These are phyloP conservation scores for Stegastes partitus DNA, from an alignment of 2,113 vertebrate species.

Conservation along the genomic window DNA sequence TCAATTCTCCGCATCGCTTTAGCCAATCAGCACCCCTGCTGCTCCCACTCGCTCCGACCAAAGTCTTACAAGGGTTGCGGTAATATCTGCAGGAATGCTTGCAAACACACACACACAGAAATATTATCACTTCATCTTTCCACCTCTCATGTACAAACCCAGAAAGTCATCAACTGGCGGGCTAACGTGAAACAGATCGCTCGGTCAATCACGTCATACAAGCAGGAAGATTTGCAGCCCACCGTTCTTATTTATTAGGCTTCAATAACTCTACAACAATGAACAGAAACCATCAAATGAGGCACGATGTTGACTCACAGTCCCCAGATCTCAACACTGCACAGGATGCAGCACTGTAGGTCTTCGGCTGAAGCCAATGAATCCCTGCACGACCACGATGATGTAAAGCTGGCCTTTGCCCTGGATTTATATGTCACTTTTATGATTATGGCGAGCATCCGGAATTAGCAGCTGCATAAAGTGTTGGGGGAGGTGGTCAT, in stretches of 20 bases:
- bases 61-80: slow-evolving; percentile 34
- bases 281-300: slow-evolving; percentile 3
- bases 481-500: slow-evolving; percentile 26
- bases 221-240: slow-evolving; percentile 8
- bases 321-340: slow-evolving; percentile 5
- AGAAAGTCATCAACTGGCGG: slow-evolving; percentile 10
- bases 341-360: slow-evolving; percentile 5
- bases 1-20: slow-evolving; percentile 47
- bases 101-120: slow-evolving; percentile 28
- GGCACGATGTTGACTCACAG: slow-evolving; percentile 10
- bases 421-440: slow-evolving; percentile 52
- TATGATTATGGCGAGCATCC: slow-evolving; percentile 49
- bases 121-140: slow-evolving; percentile 27
- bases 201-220: slow-evolving; percentile 1
- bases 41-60: slow-evolving; percentile 56
- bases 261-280: neutral
- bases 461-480: slow-evolving; percentile 37
- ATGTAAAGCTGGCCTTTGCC: slow-evolving; percentile 54
- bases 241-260: slow-evolving; percentile 33
- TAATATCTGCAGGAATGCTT: slow-evolving; percentile 64
- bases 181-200: slow-evolving; percentile 20
- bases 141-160: neutral
- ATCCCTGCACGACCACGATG: slow-evolving; percentile 34
- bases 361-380: slow-evolving; percentile 30
- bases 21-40: slow-evolving; percentile 65